Evolutionary conservation across 2,888 invertebrate genomes (phyloP).

Genomic region (Drosophila prostipennis): DNA sequence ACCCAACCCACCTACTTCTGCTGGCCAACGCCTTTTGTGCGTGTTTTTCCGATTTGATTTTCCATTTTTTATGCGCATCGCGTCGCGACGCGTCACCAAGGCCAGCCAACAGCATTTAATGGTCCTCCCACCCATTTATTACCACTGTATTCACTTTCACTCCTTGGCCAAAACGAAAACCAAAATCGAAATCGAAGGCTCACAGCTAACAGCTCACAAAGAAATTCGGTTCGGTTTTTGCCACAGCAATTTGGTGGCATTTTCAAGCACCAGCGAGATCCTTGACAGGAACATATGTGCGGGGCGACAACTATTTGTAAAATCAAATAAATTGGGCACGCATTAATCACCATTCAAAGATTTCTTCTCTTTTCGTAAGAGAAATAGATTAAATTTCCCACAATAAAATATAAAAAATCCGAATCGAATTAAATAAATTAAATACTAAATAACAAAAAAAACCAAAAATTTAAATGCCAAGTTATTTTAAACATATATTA

Average conservation of each 20-base stretch:
- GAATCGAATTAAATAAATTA: no score
- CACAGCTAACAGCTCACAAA: constrained; percentile 1
- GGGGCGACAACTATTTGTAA: constrained; percentile 17
- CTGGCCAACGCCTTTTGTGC: constrained; percentile 61
- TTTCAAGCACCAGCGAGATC: constrained; percentile 20
- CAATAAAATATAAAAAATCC: no score
- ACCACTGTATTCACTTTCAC: constrained; percentile 25
- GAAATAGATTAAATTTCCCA: no score
- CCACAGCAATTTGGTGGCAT: constrained; percentile 21
- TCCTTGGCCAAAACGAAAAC: constrained; percentile 10
- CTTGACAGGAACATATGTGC: constrained; percentile 14
- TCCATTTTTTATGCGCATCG: constrained; percentile 63
- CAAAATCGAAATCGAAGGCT: constrained; percentile 11
- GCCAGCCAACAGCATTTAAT: constrained; percentile 60
- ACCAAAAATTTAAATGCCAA: no score
- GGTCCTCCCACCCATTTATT: not conserved
- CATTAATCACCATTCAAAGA: constrained; percentile 6
- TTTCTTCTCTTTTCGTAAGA: no score
- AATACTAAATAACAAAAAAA: no score
- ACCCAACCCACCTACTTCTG: not conserved
- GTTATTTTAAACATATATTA: no score
- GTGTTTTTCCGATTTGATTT: constrained; percentile 69
- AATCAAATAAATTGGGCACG: constrained; percentile 3
- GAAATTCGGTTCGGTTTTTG: not conserved
- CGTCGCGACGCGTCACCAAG: constrained; percentile 59